Conservation (phyloP, 2,113 vertebrate genomes). For the Bubo scandiacus region DNA sequence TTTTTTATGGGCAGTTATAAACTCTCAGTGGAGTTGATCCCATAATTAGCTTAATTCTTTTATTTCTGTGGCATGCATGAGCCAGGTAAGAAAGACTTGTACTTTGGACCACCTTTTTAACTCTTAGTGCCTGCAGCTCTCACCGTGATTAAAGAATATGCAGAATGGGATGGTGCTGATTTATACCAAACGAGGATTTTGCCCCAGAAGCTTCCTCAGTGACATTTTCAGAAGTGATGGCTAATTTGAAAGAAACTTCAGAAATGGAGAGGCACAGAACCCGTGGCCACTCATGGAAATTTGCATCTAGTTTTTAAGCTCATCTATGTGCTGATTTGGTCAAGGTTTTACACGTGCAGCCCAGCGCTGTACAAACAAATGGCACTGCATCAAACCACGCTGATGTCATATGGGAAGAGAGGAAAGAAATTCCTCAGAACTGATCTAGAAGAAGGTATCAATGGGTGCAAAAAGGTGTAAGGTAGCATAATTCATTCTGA, state of each 20-base stretch:
- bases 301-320: neutral
- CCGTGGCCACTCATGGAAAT: neutral
- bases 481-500: neutral
- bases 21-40: neutral
- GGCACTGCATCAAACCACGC: fast-evolving
- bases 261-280: neutral
- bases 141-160: fast-evolving
- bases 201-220: neutral
- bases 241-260: neutral
- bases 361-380: neutral
- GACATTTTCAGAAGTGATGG: neutral
- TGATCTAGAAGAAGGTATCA: neutral
- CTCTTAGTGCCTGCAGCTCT: neutral
- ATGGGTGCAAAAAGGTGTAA: neutral
- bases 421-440: neutral
- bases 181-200: neutral
- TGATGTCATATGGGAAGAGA: neutral
- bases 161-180: neutral
- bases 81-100: neutral
- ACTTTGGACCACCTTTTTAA: neutral
- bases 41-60: neutral
- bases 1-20: neutral
- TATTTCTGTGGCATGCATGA: neutral
- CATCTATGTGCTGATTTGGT: fast-evolving
- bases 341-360: neutral